Conservation (phyloP, 2,888 invertebrate species). For the Drosophila paramelanica region DNA sequence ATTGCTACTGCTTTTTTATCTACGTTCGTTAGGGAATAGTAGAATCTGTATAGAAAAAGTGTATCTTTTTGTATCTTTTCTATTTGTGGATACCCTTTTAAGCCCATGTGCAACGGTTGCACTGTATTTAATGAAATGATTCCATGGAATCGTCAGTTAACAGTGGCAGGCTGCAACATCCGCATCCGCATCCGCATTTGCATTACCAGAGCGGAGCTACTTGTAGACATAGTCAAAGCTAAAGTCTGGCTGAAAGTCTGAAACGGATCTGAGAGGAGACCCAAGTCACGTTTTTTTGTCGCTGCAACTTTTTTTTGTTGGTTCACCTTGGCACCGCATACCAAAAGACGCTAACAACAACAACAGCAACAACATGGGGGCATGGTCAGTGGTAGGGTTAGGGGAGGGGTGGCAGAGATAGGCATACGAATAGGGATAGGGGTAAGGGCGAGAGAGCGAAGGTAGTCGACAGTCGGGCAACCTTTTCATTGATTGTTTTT, state of each 20-base stretch:
- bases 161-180: conserved; percentile 38
- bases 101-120: background rate
- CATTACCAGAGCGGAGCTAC: conserved; percentile 8
- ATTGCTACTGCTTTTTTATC: no score
- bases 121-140: conserved; percentile 25
- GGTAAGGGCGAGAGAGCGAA: background rate
- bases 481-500: conserved; percentile 77
- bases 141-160: conserved; percentile 5
- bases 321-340: conserved; percentile 73
- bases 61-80: no score
- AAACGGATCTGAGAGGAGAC: conserved; percentile 25
- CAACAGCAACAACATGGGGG: background rate
- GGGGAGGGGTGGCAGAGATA: background rate
- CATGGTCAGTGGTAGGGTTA: background rate
- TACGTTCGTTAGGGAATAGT: no score
- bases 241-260: conserved; percentile 8
- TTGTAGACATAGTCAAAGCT: conserved; percentile 13
- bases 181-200: conserved; percentile 48
- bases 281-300: conserved; percentile 70
- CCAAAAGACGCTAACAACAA: conserved; percentile 38
- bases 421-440: background rate
- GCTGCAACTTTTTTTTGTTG: conserved; percentile 45
- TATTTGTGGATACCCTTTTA: conserved; percentile 1
- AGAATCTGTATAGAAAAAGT: no score
- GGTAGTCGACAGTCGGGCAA: conserved; percentile 46